Base-by-base conservation (phyloP, 2,113 vertebrate species). In the Shinisaurus crocodilurus region DNA sequence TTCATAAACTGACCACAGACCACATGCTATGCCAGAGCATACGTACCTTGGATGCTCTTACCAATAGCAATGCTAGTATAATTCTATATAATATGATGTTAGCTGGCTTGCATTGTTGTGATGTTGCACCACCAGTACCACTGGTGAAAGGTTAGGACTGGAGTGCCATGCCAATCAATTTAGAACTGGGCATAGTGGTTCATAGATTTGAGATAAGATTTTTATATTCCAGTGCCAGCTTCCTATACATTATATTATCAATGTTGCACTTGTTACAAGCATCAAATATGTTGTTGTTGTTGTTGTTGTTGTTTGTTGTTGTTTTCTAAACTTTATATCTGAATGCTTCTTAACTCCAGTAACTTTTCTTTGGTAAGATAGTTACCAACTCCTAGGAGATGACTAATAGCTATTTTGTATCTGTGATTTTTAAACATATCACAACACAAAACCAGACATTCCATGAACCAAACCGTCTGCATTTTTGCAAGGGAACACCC, bases 401-500 rank as follows among this genome's bases (percentile, higher is more conserved):
- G 48, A 79, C 9, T 63, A 65, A 85, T 72, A 48, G 3, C 48
- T 74, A 72, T 79, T 29, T 80, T 88, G 37, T 48, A 89, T 74
- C 65, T 25, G 25, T 77, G 48, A 81, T 85, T 91, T 76, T 90
- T 45, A 87, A 84, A 57, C 50, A 60, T 79, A 91, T 15, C 87
- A 69, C 13, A 70, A 10, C 65, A 76, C 50, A 79, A 87, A 88
- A 88, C 12, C 40, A 86, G 91, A 50, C 2, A 20, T 75, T 87
- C 15, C 1, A 0, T n/a, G 8, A 85, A 9, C 48, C 18, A 15
- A 74, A 87, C 20, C 45, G 50, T 89, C 80, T 90, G 3, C 29
- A 29, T 77, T 85, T 86, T 88, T 69, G 15, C n/a, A 90, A 54
- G 29, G 65, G 75, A 91, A 85, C 86, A 8, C 50, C 25, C 91